Evolutionary conservation across 2,888 invertebrate species (phyloP).

Genomic region (Trileptium ribeirensis): DNA sequence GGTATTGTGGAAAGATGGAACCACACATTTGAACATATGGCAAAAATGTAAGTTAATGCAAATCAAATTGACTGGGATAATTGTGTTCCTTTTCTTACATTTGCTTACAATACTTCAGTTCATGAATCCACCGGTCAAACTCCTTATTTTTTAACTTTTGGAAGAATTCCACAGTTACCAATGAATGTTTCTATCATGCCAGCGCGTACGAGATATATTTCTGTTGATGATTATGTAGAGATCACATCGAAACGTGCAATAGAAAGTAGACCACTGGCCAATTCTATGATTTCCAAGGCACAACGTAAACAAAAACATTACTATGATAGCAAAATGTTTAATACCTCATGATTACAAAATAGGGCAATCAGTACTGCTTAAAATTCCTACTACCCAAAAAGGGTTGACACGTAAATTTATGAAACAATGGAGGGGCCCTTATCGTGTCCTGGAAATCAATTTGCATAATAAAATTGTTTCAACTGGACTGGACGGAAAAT

Average conservation of each 20-base stretch:
- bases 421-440: not conserved
- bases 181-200: not conserved
- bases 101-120: conserved; percentile 26
- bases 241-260: not conserved
- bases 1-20: conserved; percentile 30
- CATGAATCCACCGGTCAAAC: conserved; percentile 23
- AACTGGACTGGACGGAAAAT: not conserved
- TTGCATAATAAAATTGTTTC: not conserved
- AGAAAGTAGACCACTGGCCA: not conserved
- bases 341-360: not conserved
- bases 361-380: not conserved
- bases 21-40: conserved; percentile 27
- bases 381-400: not conserved
- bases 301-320: not conserved
- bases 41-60: conserved; percentile 11
- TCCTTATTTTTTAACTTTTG: conserved; percentile 21
- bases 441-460: not conserved
- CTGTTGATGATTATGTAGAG: not conserved
- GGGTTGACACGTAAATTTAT: not conserved
- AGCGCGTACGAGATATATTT: not conserved
- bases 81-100: conserved; percentile 20
- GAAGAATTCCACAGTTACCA: conserved; percentile 15
- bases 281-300: not conserved
- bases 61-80: conserved; percentile 28
- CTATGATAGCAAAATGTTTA: not conserved